Base-by-base conservation (phyloP, 2,797 vertebrate species). In the Pangasius djambal region DNA sequence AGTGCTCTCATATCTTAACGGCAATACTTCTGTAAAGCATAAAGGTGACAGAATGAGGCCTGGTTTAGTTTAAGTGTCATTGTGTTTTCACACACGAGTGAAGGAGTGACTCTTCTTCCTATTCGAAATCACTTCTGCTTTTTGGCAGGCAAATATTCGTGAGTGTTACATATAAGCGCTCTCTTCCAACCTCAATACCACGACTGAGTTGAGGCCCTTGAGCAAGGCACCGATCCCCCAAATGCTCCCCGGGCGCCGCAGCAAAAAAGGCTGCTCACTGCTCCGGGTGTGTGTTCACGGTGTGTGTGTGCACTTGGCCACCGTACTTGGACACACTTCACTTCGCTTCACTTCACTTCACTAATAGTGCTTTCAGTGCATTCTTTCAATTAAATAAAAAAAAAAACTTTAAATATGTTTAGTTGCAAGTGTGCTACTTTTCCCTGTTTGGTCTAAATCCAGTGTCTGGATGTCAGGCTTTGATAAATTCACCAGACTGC, bases 111-210 rank as follows among this genome's bases (percentile, higher is more conserved):
- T 63, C n/a, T 48, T 48, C 37, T 83, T 83, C 13, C 28, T 44
- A n/a, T 83, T 7, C 44, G 13, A 83, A n/a, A 83, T 63, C 59
- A 48, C 81, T 44, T 83, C 81, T 83, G 13, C 59, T 63, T 65
- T 83, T 25, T 9, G 15, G 40, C 22, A 20, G 59, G 4, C 28
- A 28, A 40, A 25, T 10, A 34, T 59, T 25, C 59, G 1, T 4
- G 13, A 63, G 81, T 82, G 18, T 40, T 82, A 61, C 34, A 28
- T 82, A 25, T 61, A 61, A 61, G 37, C 37, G 37, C 37, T 40
- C 37, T 40, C 37, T 40, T 40, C 37, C 37, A 40, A 3, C 37
- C 37, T 40, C 37, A 40, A 40, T 40, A 40, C 37, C 37, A 40
- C 37, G 37, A 40, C 37, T 40, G 37, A 40, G 37, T 3, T 40